Base-by-base conservation (phyloP, 2,888 invertebrate species). In the Andricus quercusramuli region DNA sequence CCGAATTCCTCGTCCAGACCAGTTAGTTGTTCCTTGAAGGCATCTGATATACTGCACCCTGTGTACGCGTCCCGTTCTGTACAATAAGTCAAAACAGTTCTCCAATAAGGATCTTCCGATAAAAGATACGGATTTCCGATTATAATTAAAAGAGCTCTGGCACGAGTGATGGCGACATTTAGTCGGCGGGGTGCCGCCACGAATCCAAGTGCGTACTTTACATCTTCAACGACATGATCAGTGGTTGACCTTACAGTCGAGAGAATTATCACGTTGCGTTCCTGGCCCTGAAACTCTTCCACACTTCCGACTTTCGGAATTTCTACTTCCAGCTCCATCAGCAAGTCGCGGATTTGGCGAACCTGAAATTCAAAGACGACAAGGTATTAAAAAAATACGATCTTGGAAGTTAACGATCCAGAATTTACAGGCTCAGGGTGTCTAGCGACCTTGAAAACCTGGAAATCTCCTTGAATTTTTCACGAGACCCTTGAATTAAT, bases 81-180 rank as follows among this genome's bases (percentile, higher is more conserved):
- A 83, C 96, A 96, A 89, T 95, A 94, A 41, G 93, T 91, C 11
- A 97, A 93, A 11, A 96, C 94, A 83, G 93, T 93, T 22, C 94
- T 93, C 98, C 97, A 98, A 85, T 94, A 93, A 0, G 94, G 93
- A 90, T 97, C 97, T 44, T 93, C 90, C 4, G 93, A 90, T 32
- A 98, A 91, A 41, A 97, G 92, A 87, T 95, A 94, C 0, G 98
- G 98, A 93, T 98, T 97, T 67, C 98, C 98, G 85, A 98, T 94
- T 77, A 99, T 94, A 62, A 98, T 94, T 8, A 97, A 94, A 41
- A 98, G 93, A 11, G 96, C 95, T 91, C 96, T 95, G 15, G 98
- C 97, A 85, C 99, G 94, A 0, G 98, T 98, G 76, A 98, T 94
- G 1, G 98, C 96, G 0, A 99, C 99, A 93, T 99, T 99, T 87